These are phyloP conservation scores for Eristalinus sepulchralis DNA, from an alignment of 2,888 invertebrate genomes.

Conservation along the genomic window DNA sequence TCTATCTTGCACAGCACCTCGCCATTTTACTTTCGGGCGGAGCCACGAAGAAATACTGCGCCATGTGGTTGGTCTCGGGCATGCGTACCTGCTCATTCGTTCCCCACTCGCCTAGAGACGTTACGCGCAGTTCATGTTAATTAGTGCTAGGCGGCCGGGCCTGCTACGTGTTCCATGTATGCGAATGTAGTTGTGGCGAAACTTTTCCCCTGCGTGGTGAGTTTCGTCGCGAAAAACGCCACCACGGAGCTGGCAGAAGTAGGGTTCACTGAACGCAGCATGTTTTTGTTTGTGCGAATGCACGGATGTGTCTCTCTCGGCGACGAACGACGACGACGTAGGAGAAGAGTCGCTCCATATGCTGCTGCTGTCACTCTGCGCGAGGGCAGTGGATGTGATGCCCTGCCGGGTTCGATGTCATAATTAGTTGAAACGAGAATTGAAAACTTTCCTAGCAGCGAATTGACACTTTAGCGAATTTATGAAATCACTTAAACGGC, in stretches of 20 bases:
- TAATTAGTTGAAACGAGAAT: slow-evolving; percentile 22
- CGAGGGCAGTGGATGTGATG: background rate
- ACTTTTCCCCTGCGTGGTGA: slow-evolving; percentile 55
- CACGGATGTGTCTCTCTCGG: slow-evolving; percentile 9
- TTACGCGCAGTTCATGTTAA: slow-evolving; percentile 9
- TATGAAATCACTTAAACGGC: background rate
- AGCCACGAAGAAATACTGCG: slow-evolving; percentile 71
- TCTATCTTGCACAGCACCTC: slow-evolving; percentile 69
- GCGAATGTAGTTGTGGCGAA: slow-evolving; percentile 8
- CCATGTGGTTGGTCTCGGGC: slow-evolving; percentile 61
- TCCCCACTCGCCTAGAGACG: slow-evolving; percentile 51
- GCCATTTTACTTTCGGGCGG: slow-evolving; percentile 80
- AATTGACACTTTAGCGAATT: background rate
- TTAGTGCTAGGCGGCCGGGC: background rate
- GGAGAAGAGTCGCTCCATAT: slow-evolving; percentile 7
- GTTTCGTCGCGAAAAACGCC: background rate
- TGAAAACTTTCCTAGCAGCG: background rate
- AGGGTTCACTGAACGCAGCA: slow-evolving; percentile 64
- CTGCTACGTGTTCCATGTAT: background rate
- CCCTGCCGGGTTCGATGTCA: slow-evolving; percentile 33
- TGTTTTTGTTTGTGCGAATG: slow-evolving; percentile 53
- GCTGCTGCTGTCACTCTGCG: slow-evolving; percentile 1
- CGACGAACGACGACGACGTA: background rate
- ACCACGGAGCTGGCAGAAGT: slow-evolving; percentile 12
- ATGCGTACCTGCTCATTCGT: slow-evolving; percentile 57